Conservation (phyloP, 2,113 vertebrate species). For the Gila orcuttii region DNA sequence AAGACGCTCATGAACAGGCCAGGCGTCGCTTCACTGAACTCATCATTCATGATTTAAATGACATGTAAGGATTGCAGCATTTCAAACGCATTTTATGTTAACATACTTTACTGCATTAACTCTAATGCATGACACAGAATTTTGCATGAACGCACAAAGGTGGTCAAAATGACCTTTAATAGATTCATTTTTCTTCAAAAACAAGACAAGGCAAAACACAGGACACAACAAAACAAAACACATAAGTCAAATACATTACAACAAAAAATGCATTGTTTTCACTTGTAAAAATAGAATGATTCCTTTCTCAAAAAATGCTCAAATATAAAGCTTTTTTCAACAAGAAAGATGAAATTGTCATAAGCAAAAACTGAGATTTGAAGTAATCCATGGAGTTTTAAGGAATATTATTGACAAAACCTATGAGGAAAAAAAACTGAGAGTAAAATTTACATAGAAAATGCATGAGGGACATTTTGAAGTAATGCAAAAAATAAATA, state of each 20-base stretch:
- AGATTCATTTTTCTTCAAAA: background rate
- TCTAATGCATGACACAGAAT: background rate
- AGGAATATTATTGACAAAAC: background rate
- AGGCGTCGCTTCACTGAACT: conserved; percentile 22
- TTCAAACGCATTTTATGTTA: background rate
- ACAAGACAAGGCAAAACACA: background rate
- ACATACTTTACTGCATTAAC: background rate
- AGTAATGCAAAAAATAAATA: background rate
- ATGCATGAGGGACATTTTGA: background rate
- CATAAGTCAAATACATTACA: background rate
- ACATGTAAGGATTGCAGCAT: conserved; percentile 28
- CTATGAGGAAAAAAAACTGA: background rate
- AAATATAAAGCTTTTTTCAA: background rate
- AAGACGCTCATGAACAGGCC: conserved; percentile 14
- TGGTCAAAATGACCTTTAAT: background rate
- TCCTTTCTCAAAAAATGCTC: no score
- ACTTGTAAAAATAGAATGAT: background rate
- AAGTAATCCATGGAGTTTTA: background rate
- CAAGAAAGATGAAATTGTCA: background rate
- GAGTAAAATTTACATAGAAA: background rate
- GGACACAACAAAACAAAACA: background rate
- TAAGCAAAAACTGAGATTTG: background rate
- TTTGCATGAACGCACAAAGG: background rate
- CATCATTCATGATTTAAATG: conserved; percentile 20
- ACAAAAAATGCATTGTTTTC: background rate